Percentiles rank a stretch among this genome's conserved stretches.
These are phyloP conservation scores for Hirundo rustica DNA, from an alignment of 2,797 vertebrate genomes.

Conservation along the genomic window DNA sequence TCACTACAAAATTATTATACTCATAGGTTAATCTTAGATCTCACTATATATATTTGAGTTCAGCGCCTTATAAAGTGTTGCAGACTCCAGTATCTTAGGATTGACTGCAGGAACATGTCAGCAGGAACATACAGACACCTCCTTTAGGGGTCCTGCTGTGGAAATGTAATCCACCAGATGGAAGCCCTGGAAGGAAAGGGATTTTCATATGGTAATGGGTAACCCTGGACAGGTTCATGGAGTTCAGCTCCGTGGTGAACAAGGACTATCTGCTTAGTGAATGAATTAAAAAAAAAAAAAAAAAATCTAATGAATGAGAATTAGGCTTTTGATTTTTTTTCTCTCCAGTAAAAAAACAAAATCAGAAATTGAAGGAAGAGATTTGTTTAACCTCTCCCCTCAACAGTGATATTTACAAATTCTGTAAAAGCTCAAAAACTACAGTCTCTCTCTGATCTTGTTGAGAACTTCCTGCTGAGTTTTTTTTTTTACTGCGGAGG, in stretches of 20 bases:
- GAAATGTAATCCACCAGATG: not conserved
- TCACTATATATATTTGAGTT: not conserved
- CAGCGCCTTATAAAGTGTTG: not conserved
- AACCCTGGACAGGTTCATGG: not conserved
- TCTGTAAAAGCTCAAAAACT: not conserved
- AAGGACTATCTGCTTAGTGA: not conserved
- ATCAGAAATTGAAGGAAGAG: not conserved
- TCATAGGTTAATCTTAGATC: not conserved
- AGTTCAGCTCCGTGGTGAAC: not conserved
- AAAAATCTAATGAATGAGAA: not conserved
- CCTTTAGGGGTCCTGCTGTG: not conserved
- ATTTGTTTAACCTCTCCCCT: not conserved
- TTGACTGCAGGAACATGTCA: not conserved
- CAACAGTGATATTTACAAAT: not conserved
- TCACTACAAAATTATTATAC: not conserved
- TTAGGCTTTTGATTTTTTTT: rapidly evolving
- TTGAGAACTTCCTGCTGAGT: not conserved
- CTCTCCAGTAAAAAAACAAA: not conserved
- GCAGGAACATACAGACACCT: not conserved
- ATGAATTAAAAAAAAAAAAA: not conserved
- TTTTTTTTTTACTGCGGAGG: not conserved
- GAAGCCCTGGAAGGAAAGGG: not conserved
- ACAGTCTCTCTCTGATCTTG: not conserved
- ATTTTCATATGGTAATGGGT: not conserved
- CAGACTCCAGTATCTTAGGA: not conserved